These are phyloP conservation scores for Oxystoma pomonae DNA, from an alignment of 2,888 invertebrate genomes.

Conservation along the genomic window DNA sequence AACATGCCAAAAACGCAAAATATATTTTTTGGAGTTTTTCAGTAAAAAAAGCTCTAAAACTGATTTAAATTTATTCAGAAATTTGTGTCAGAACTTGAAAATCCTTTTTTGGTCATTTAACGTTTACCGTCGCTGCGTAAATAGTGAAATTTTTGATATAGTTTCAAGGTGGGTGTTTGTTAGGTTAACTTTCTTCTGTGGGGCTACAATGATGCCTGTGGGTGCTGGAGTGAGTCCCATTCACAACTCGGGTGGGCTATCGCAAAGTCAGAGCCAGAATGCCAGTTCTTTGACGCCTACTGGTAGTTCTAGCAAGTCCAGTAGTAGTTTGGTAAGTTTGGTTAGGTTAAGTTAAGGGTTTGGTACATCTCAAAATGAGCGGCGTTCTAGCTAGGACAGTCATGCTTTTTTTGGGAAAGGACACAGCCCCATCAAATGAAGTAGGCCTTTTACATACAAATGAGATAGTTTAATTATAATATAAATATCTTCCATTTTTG, in stretches of 20 bases:
- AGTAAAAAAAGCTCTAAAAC: neutral
- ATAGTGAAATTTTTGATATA: neutral
- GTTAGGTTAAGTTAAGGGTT: no score
- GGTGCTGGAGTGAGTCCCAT: slow-evolving; percentile 61
- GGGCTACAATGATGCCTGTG: slow-evolving; percentile 61
- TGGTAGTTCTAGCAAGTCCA: slow-evolving; percentile 56
- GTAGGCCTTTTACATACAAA: no score
- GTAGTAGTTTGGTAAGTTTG: slow-evolving; percentile 49
- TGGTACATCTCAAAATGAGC: no score
- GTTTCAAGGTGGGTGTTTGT: neutral
- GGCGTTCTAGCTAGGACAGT: no score
- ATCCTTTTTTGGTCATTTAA: no score
- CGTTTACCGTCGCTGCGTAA: neutral
- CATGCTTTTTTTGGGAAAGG: no score
- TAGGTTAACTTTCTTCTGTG: no score
- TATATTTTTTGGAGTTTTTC: neutral
- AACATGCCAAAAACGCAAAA: neutral
- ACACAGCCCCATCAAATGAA: no score
- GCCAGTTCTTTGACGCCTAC: slow-evolving; percentile 51
- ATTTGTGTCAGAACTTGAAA: no score
- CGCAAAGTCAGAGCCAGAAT: slow-evolving; percentile 48
- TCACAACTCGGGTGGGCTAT: slow-evolving; percentile 45
- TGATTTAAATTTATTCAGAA: no score
- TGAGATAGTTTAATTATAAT: no score
- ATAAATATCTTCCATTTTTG: no score